Conservation (phyloP, 2,797 vertebrate genomes). For the Dromococcyx pavoninus region DNA sequence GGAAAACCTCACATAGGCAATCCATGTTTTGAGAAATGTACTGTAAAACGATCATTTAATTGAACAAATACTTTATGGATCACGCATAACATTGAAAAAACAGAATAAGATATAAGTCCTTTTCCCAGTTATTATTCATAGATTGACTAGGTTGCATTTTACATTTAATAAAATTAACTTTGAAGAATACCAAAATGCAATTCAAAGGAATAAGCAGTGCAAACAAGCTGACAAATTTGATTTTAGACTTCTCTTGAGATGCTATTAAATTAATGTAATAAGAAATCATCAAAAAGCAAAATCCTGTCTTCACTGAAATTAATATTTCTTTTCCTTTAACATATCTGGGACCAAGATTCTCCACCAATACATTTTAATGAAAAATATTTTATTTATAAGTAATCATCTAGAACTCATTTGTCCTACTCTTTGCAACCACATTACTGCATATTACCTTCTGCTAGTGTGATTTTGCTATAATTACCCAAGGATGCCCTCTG, state of each 20-base stretch:
- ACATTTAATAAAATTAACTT: constrained; percentile 4
- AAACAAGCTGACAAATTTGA: constrained; percentile 4
- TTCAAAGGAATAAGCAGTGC: constrained; percentile 6
- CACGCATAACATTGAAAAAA: neutral
- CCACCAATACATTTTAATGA: constrained; percentile 1
- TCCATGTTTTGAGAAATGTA: neutral
- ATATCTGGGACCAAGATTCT: neutral
- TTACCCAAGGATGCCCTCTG: neutral
- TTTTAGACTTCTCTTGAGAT: constrained; percentile 23
- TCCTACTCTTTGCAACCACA: constrained; percentile 8
- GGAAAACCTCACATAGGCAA: neutral
- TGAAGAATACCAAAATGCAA: constrained; percentile 8
- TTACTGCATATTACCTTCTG: neutral
- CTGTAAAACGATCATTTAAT: neutral
- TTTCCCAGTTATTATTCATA: neutral
- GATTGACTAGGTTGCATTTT: neutral
- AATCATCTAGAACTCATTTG: constrained; percentile 18
- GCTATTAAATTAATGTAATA: neutral
- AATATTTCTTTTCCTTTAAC: neutral
- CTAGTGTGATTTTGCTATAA: neutral
- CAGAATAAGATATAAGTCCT: neutral
- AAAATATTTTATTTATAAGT: constrained; percentile 37
- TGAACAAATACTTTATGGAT: neutral
- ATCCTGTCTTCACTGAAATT: neutral
- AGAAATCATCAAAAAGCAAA: neutral